These are phyloP conservation scores for Stomatorhinus walkeri DNA, from an alignment of 2,797 vertebrate species.

Conservation along the genomic window DNA sequence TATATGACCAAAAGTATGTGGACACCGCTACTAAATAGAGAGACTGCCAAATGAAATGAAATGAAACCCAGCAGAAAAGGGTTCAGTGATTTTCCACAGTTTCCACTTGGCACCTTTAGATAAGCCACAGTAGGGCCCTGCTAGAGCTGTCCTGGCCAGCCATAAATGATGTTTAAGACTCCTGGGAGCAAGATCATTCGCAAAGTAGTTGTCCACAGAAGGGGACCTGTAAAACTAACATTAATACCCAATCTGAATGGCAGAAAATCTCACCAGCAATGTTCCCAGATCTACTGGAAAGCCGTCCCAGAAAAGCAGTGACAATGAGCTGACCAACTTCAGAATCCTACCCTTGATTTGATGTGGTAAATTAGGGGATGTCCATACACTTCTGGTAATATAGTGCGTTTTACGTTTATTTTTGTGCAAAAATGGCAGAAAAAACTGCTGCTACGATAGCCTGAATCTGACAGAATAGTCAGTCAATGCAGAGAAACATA, in stretches of 20 bases:
- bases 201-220: not conserved
- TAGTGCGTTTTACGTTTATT: not conserved
- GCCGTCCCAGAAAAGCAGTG: not conserved
- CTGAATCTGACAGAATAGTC: not conserved
- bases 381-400: not conserved
- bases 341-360: not conserved
- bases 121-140: not conserved
- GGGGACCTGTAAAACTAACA: not conserved
- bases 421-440: not conserved
- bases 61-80: not conserved
- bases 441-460: not conserved
- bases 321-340: not conserved
- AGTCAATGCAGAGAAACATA: not conserved
- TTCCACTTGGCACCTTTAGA: not conserved
- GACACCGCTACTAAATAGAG: not conserved
- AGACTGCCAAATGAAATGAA: not conserved
- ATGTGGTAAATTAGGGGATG: not conserved
- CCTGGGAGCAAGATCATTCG: not conserved
- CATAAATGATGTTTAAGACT: not conserved
- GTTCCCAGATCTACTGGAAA: not conserved
- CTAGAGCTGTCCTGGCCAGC: not conserved
- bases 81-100: not conserved
- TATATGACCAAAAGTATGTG: not conserved
- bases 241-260: not conserved
- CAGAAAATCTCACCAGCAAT: not conserved